A percentile compares a stretch with the other conserved stretches of the same genome.
These are phyloP conservation scores for Molossus alvarezi DNA, from an alignment of 2,797 vertebrate genomes.

Conservation along the genomic window DNA sequence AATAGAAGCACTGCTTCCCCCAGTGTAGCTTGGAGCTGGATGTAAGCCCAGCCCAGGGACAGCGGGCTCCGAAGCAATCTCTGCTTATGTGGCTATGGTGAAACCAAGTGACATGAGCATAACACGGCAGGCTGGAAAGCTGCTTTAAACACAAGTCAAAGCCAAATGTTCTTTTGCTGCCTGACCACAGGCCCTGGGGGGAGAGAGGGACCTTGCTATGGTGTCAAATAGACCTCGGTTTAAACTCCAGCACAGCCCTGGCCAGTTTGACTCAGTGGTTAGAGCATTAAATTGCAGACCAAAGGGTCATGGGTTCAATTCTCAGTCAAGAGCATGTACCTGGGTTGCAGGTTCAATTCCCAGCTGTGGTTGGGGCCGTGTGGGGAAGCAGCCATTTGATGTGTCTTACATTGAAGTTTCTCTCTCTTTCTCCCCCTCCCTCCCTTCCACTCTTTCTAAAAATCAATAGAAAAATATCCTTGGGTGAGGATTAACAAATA, in stretches of 20 bases:
- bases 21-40: constrained; percentile 69
- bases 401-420: too few relatives aligned
- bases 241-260: not conserved
- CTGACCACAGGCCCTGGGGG: not conserved
- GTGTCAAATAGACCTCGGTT: constrained; percentile 37
- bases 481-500: too few relatives aligned
- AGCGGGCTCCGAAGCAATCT: constrained; percentile 74
- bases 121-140: constrained; percentile 17
- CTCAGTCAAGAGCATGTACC: too few relatives aligned
- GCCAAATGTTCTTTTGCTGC: constrained; percentile 30
- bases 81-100: constrained; percentile 68
- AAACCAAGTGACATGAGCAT: constrained; percentile 61
- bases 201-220: not conserved
- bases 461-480: too few relatives aligned
- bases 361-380: too few relatives aligned
- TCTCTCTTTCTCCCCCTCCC: too few relatives aligned
- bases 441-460: too few relatives aligned
- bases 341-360: too few relatives aligned
- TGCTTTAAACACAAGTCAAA: constrained; percentile 64
- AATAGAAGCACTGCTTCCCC: constrained; percentile 77
- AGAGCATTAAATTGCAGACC: too few relatives aligned
- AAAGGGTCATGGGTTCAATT: too few relatives aligned
- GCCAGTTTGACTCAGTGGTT: too few relatives aligned
- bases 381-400: too few relatives aligned
- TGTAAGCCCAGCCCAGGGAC: constrained; percentile 74